Evolutionary conservation across 2,113 vertebrate genomes (phyloP).

Genomic region (Aspidoscelis tigris): DNA sequence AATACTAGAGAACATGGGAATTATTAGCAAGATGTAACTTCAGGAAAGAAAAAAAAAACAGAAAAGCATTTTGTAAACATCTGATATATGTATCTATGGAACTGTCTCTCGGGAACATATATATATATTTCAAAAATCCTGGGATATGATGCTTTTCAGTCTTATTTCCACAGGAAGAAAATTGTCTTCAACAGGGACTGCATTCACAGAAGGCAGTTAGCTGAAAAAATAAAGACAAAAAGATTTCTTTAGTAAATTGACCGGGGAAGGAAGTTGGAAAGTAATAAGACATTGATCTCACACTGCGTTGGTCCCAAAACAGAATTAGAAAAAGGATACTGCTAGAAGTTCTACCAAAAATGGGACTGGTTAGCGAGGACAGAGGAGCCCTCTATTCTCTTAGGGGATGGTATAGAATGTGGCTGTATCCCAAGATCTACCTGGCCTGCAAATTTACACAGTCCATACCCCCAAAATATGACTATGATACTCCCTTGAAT

Average conservation of each 20-base stretch:
- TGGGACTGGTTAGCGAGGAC: not conserved
- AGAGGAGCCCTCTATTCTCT: not conserved
- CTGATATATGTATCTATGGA: conserved; percentile 74
- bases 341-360: not conserved
- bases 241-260: conserved; percentile 52
- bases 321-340: not conserved
- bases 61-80: conserved; percentile 67
- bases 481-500: too few species aligned
- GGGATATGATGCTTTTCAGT: conserved; percentile 79
- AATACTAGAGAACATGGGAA: conserved; percentile 62
- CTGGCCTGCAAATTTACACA: too few species aligned
- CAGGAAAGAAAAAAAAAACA: conserved; percentile 49
- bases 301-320: not conserved
- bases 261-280: not conserved
- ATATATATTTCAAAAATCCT: conserved; percentile 81
- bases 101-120: conserved; percentile 78
- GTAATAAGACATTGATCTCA: not conserved
- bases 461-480: not conserved
- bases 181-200: conserved; percentile 78
- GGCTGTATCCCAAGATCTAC: too few species aligned
- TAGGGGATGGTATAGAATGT: not conserved
- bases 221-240: conserved; percentile 75
- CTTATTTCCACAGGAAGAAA: conserved; percentile 82
- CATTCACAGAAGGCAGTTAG: conserved; percentile 89
- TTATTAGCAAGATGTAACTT: conserved; percentile 74